Evolutionary conservation across 2,113 vertebrate genomes (phyloP).

Genomic region (Hemichromis elongatus): DNA sequence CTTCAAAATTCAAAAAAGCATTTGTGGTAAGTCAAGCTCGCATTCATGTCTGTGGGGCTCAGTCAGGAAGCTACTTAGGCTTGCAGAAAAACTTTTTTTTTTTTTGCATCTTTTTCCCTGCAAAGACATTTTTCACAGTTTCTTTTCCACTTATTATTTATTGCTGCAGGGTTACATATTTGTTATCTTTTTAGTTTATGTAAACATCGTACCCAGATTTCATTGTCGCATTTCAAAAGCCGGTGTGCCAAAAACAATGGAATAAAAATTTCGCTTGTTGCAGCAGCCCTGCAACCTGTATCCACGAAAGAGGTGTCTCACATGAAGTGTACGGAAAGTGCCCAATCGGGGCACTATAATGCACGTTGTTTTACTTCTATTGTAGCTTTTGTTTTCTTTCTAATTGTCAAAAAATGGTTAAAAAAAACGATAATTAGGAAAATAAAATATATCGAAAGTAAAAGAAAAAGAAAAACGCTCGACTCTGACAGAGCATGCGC

Average conservation of each 20-base stretch:
- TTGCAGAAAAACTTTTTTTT: background rate
- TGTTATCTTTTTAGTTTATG: background rate
- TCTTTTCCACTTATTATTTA: background rate
- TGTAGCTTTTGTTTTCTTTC: background rate
- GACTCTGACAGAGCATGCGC: background rate
- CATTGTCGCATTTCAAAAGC: background rate
- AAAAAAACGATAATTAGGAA: background rate
- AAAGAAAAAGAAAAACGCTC: background rate
- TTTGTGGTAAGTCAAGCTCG: background rate
- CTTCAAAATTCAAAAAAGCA: background rate
- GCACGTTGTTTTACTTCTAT: background rate
- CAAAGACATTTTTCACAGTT: background rate
- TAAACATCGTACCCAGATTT: background rate
- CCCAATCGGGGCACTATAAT: background rate
- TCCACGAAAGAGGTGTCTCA: background rate
- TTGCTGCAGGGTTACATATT: background rate
- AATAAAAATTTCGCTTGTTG: background rate
- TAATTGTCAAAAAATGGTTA: background rate
- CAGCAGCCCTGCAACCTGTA: background rate
- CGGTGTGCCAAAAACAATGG: background rate
- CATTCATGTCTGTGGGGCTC: background rate
- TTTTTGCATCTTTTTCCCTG: background rate
- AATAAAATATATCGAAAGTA: background rate
- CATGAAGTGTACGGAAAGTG: background rate
- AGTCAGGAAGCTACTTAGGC: background rate